Base-by-base conservation (phyloP, 30 jellyfish, hydroid and myxozoan species). In the Pelagia noctiluca region DNA sequence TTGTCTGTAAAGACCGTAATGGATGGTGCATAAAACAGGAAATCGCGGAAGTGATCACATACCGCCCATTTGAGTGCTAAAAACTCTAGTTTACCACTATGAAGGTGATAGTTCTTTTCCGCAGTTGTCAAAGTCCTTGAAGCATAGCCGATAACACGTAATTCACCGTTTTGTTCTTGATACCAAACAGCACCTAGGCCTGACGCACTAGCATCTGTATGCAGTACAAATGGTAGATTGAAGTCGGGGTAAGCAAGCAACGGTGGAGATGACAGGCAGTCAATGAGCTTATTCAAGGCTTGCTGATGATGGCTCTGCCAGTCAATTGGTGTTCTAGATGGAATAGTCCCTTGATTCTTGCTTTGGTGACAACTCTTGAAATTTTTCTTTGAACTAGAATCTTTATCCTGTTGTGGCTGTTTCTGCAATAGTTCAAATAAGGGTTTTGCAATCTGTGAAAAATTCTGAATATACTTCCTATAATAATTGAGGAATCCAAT, bases 1-100 rank as follows among this genome's bases (percentile, higher is more conserved):
- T n/a, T n/a, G n/a, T n/a, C 63, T 0, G 89, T 81, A 60, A 25
- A 71, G 31, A 83, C 94, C 12, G 73, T 53, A 54, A 83, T 70
- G 16, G 80, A 28, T 23, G 72, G 76, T 22, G 48, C 76, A 63
- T 75, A 73, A 26, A 8, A 47, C 47, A 71, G 26, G 61, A 49
- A 83, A 38, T 83, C 93, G 2, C 81, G 3, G 71, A 70, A 70
- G 26, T 50, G 87, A 21, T 83, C 88, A 4, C 75, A 33, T 2
- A 85, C 37, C 3, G 90, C 90, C 90, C 95, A 85, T 50, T 85
- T 85, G 32, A 85, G 91, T 2, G 95, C 95, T 1, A 74, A 38
- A 50, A 85, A 85, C 60, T 85, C 91, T 19, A 63, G 71, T 62
- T 85, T 85, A 1, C 80, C 76, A 2, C 65, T 33, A 30, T 65